Evolutionary conservation across 2,888 invertebrate species (phyloP), one percentile per base, ranked within the genome.

Genomic region (Lathronympha strigana): DNA sequence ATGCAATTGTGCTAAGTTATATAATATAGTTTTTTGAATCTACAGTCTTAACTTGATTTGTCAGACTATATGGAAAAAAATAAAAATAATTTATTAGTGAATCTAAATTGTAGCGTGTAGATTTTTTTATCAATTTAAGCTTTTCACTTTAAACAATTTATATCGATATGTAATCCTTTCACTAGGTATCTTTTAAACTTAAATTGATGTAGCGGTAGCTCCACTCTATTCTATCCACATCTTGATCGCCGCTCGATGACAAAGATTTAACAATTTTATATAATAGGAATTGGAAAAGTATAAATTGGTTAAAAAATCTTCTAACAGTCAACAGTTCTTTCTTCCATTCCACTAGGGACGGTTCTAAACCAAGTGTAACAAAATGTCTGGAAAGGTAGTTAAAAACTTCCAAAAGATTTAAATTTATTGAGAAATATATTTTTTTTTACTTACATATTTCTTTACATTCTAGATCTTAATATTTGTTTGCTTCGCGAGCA

Each of bases 211-310:
- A 43, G 4, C 8, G 68, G 55, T 68, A 63, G 69, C 73, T 87
- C 89, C 79, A 70, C 70, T 62, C 66, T 77, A 82, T 76, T 82
- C 80, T 78, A 67, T 67, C 61, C 57, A 61, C 72, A 70, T 38
- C 61, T 40, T 69, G 66, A 71, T 71, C 62, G 63, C 68, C 71
- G 68, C 71, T 72, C 77, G 78, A 80, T 78, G 80, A 77, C 79
- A 80, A 73, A 78, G 73, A 79, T 85, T 83, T 84, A 80, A 75
- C 73, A 68, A 80, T 76, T 90, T 91, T 89, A 89, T 89, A 82
- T 88, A 90, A 90, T 84, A 81, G 77, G 74, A 76, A 82, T 86
- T 81, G 77, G 81, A 87, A 87, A 84, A 90, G 86, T 91, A 91
- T 91, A 91, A 88, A 92, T 89, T 72, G 86, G 83, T 81, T 80